Evolutionary conservation across 2,797 vertebrate species (phyloP).

Genomic region (Varecia variegata): DNA sequence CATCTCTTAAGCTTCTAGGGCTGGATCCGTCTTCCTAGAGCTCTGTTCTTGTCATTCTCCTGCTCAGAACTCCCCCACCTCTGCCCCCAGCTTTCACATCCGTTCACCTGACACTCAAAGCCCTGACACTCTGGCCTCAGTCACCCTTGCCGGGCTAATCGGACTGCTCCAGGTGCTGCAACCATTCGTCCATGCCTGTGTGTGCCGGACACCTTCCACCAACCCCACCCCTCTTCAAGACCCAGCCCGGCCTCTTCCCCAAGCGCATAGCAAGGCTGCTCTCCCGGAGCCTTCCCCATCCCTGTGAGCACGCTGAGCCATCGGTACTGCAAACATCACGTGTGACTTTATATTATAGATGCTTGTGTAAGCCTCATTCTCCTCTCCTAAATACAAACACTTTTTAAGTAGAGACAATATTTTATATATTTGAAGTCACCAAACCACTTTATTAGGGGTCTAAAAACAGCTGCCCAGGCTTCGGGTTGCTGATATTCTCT

Average conservation of each 20-base stretch:
- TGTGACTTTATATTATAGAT: neutral
- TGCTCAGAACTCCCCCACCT: neutral
- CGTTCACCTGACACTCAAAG: neutral
- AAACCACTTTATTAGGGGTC: slow-evolving; percentile 81
- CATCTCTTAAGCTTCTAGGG: neutral
- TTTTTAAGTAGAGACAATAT: neutral
- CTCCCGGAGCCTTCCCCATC: neutral
- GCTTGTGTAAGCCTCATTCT: neutral
- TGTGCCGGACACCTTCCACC: neutral
- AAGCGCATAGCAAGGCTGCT: neutral
- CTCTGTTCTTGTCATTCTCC: neutral
- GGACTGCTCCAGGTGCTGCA: no score
- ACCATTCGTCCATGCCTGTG: neutral
- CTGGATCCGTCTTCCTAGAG: neutral
- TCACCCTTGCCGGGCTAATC: no score
- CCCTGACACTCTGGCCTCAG: neutral
- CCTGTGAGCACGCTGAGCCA: neutral
- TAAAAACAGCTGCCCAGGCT: slow-evolving; percentile 66
- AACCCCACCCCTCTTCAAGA: neutral
- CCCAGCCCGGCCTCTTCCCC: neutral
- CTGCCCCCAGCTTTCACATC: neutral
- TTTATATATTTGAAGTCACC: slow-evolving; percentile 71
- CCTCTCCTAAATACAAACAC: neutral
- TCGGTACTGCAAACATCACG: neutral
- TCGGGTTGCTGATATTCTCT: slow-evolving; percentile 83